phyloP scores from a whole-genome alignment of 2,113 vertebrate genomes.

The Anolis sagrei region DNA sequence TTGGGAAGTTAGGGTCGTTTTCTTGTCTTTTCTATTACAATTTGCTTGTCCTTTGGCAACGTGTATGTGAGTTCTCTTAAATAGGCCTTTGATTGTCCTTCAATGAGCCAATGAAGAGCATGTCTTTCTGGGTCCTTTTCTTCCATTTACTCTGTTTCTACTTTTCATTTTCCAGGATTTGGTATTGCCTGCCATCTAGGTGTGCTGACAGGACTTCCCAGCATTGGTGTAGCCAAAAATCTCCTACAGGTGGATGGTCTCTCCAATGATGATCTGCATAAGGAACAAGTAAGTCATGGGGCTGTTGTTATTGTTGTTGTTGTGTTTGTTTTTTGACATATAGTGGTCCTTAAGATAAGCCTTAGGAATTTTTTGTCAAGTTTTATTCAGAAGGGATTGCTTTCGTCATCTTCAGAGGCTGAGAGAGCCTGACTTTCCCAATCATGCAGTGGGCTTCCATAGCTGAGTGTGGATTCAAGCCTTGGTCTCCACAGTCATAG shows the following conservation, averaged over 20 bases:
- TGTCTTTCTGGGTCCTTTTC: not conserved
- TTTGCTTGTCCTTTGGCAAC: not conserved
- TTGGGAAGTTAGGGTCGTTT: too few relatives aligned
- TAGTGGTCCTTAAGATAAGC: too few relatives aligned
- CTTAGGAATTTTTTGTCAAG: too few relatives aligned
- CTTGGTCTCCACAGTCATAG: too few relatives aligned
- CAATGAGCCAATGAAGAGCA: not conserved
- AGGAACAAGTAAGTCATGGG: constrained; percentile 80
- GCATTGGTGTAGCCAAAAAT: constrained; percentile 95
- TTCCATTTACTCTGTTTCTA: accelerated
- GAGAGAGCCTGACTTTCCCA: too few relatives aligned
- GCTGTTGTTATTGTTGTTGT: too few relatives aligned
- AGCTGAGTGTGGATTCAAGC: too few relatives aligned
- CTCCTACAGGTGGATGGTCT: constrained; percentile 92
- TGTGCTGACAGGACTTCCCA: constrained; percentile 86
- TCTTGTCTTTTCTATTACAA: not conserved
- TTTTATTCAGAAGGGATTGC: too few relatives aligned
- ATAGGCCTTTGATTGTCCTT: not conserved
- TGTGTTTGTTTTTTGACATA: too few relatives aligned
- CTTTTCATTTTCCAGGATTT: constrained; percentile 79
- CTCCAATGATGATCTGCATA: constrained; percentile 80
- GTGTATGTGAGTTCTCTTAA: not conserved
- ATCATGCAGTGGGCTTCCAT: too few relatives aligned
- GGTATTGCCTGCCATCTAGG: constrained; percentile 95
- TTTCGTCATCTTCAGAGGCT: too few relatives aligned